Conservation (phyloP, 1,140 invertebrate species). For the Wiebesia pumilae region DNA sequence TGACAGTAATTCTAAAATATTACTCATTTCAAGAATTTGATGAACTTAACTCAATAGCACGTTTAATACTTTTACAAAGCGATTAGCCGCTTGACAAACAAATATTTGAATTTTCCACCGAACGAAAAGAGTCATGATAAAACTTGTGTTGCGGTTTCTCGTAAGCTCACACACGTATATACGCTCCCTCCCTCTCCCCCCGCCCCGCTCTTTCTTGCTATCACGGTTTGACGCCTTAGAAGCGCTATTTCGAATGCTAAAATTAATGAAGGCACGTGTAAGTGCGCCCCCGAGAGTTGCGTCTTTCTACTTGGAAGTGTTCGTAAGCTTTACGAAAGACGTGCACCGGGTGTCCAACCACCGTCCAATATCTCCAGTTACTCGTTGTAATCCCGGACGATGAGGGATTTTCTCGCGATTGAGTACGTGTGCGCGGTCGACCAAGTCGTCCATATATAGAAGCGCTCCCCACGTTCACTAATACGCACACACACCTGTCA, state of each 20-base stretch:
- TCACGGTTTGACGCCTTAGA: background rate
- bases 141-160: background rate
- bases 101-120: background rate
- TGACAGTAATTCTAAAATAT: no score
- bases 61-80: no score
- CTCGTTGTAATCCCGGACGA: conserved; percentile 1
- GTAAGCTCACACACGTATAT: background rate
- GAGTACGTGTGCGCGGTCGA: conserved; percentile 56
- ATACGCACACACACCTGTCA: conserved; percentile 65
- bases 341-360: no score
- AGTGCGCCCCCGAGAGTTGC: background rate
- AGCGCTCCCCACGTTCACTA: conserved; percentile 62
- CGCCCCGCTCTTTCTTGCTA: background rate
- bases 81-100: no score
- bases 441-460: conserved; percentile 71
- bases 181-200: background rate
- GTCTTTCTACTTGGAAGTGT: background rate
- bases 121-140: background rate
- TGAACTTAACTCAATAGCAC: no score
- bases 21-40: no score
- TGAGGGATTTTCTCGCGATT: conserved; percentile 34
- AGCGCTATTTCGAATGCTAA: background rate
- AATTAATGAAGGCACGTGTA: conserved; percentile 6
- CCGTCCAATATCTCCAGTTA: conserved; percentile 52
- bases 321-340: conserved; percentile 23